phyloP scores from a whole-genome alignment of 2,888 invertebrate genomes.

The Melangyna quadrimaculata region DNA sequence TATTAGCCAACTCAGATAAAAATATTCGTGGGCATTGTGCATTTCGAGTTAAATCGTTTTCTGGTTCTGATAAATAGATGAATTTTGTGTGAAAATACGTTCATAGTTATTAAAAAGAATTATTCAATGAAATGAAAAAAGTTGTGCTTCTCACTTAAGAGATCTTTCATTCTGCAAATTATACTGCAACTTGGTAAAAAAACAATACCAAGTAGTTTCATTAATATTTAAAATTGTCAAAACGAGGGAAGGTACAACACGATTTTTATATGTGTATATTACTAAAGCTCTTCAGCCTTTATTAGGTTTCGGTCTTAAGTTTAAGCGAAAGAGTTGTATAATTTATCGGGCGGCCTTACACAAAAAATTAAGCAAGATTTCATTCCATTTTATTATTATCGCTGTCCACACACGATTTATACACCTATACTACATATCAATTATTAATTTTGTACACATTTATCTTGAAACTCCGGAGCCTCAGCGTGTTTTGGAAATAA shows the following conservation, averaged over 20 bases:
- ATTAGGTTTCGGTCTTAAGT: slow-evolving; percentile 41
- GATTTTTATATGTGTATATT: not conserved
- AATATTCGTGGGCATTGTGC: not conserved
- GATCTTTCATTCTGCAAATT: not conserved
- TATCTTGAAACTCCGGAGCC: not conserved
- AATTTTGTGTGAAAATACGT: not conserved
- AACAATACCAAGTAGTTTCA: not conserved
- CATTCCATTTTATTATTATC: slow-evolving; percentile 37
- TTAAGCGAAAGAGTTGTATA: slow-evolving; percentile 46
- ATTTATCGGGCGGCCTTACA: slow-evolving; percentile 29
- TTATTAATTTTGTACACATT: slow-evolving; percentile 1
- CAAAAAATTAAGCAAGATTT: slow-evolving; percentile 33
- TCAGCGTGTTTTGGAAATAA: not conserved
- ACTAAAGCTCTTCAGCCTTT: slow-evolving; percentile 38
- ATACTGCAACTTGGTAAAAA: not conserved
- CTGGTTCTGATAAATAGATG: not conserved
- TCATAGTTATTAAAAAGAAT: not conserved
- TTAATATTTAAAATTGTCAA: not conserved
- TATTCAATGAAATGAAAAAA: not conserved
- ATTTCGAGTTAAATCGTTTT: not conserved
- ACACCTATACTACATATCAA: slow-evolving; percentile 27
- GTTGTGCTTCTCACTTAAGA: not conserved
- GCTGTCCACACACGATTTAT: slow-evolving; percentile 16
- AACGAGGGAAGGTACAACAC: not conserved
- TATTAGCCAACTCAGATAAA: not conserved